Percentiles rank a stretch among this genome's conserved stretches.
These are phyloP conservation scores for Acromyrmex echinatior DNA, from an alignment of 1,140 invertebrate genomes.

Conservation along the genomic window DNA sequence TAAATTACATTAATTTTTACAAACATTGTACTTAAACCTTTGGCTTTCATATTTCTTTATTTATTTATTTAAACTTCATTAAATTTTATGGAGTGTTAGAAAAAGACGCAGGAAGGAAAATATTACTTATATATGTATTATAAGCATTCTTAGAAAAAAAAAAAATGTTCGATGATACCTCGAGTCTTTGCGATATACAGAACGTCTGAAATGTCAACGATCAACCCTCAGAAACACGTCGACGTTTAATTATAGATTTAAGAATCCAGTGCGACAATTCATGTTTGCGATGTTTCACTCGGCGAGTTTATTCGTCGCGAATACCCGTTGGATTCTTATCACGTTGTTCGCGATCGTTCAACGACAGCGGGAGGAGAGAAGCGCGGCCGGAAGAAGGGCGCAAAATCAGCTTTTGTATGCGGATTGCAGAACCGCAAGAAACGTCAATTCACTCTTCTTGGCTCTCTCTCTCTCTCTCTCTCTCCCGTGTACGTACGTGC, in stretches of 20 bases:
- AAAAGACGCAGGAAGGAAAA: not conserved
- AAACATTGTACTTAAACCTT: no score
- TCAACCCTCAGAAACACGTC: not conserved
- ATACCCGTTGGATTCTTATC: slow-evolving; percentile 48
- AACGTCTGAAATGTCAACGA: not conserved
- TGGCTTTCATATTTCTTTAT: no score
- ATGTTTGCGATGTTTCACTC: not conserved
- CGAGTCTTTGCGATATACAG: not conserved
- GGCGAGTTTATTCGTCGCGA: slow-evolving; percentile 23
- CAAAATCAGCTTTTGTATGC: slow-evolving; percentile 73
- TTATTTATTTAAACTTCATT: no score
- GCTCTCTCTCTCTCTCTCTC: slow-evolving; percentile 6
- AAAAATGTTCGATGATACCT: not conserved
- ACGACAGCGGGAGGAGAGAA: not conserved
- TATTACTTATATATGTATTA: not conserved
- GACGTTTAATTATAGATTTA: not conserved
- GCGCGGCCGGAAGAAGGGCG: slow-evolving; percentile 35
- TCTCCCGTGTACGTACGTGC: not conserved
- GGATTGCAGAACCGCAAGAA: slow-evolving; percentile 70
- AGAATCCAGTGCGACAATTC: not conserved
- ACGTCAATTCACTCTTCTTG: slow-evolving; percentile 70
- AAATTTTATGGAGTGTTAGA: no score
- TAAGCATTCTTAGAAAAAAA: no score
- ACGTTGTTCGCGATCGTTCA: slow-evolving; percentile 62
- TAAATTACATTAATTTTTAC: no score